Evolutionary conservation across 2,888 invertebrate species (phyloP), one percentile per base, ranked within the genome.

Genomic region (Drosophila ezoana): DNA sequence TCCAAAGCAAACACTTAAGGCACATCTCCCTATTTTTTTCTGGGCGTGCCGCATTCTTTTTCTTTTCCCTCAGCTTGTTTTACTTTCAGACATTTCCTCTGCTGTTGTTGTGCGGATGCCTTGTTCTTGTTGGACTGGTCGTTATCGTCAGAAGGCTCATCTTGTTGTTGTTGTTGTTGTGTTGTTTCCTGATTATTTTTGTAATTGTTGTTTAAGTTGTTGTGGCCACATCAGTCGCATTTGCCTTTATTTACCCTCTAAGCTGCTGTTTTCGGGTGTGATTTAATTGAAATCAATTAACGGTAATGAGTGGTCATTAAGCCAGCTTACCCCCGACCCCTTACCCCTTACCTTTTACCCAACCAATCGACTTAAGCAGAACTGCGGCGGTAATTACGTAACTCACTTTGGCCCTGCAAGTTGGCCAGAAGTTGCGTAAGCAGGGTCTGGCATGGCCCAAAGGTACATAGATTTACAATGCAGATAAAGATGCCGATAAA

Each of bases 211-310:
- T 89, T 79, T 81, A 80, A 86, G 73, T 84, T 89, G 87, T 84
- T 88, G 85, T 65, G 81, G 81, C 81, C 74, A 77, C 88, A 82
- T 82, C 83, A 70, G 72, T 64, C 83, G 66, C 76, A 76, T 76
- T 71, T 70, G 69, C 70, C 65, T 74, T 66, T 67, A 66, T 73
- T 49, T 67, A 59, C 43, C 60, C 53, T 72, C 72, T 76, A 76
- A 66, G 71, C 67, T 72, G 71, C 66, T 73, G 84, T 77, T 75
- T 72, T 72, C 57, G 85, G 85, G 91, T 82, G 87, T 90, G 91
- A 90, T 91, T 92, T 91, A 91, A 91, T 91, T 91, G 91, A 91
- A 91, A 91, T 91, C 91, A 91, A 91, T 91, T 91, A 92, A 90
- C 90, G 85, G 82, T 91, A 91, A 91, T 90, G 91, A 90, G 91